These are phyloP conservation scores for Zelleria hepariella DNA, from an alignment of 2,888 invertebrate genomes.

Conservation along the genomic window DNA sequence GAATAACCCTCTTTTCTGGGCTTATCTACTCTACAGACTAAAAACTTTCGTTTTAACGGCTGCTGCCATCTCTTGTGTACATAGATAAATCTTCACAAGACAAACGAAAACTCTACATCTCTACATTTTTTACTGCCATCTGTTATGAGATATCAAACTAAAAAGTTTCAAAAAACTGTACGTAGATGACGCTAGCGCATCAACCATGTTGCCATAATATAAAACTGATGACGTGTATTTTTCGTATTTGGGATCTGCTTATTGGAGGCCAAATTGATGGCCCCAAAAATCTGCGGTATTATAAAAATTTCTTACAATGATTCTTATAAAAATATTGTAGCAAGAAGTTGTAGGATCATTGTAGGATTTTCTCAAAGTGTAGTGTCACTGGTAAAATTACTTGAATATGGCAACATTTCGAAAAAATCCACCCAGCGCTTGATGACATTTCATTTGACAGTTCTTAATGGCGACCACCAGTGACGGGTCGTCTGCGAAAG, in stretches of 20 bases:
- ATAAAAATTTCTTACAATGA: no score
- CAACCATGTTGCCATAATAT: neutral
- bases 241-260: no score
- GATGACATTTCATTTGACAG: conserved; percentile 23
- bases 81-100: neutral
- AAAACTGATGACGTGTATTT: neutral
- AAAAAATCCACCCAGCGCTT: conserved; percentile 17
- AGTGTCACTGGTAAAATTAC: no score
- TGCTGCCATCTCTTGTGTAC: neutral
- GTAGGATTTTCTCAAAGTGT: neutral
- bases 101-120: neutral
- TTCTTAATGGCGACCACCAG: conserved; percentile 59
- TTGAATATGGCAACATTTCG: conserved; percentile 7
- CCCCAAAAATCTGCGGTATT: no score
- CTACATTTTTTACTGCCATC: neutral
- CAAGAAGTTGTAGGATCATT: no score
- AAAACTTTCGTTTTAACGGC: no score
- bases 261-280: no score
- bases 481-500: conserved; percentile 18
- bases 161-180: neutral
- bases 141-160: neutral
- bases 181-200: neutral
- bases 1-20: no score
- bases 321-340: no score
- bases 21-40: no score